Evolutionary conservation across 2,797 vertebrate genomes (phyloP).

Genomic region (Stomatorhinus walkeri): DNA sequence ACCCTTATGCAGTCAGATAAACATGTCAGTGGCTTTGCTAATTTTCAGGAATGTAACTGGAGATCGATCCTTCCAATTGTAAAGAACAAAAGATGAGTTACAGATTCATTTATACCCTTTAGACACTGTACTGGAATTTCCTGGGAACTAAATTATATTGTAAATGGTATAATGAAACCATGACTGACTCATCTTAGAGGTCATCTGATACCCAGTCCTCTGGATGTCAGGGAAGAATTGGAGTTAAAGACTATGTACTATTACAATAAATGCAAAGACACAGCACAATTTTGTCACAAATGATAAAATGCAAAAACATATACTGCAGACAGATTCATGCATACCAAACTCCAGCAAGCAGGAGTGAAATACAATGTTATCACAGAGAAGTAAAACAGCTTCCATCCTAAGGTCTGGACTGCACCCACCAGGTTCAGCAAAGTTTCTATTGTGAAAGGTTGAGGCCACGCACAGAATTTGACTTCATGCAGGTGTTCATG

Average conservation of each 20-base stretch:
- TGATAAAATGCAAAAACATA: neutral
- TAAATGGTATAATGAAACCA: neutral
- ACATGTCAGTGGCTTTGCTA: neutral
- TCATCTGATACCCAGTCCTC: neutral
- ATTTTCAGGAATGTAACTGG: neutral
- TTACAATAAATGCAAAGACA: neutral
- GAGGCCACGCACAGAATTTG: neutral
- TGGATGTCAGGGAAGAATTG: neutral
- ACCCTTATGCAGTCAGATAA: neutral
- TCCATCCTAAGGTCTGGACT: neutral
- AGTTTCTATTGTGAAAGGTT: neutral
- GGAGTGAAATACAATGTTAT: neutral
- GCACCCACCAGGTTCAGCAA: neutral
- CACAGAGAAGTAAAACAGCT: neutral
- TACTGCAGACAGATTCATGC: neutral
- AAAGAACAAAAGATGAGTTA: neutral
- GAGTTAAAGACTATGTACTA: neutral
- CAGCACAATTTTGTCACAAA: neutral
- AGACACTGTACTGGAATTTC: neutral
- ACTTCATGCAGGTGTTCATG: neutral
- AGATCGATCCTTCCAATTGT: neutral
- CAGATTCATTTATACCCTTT: neutral
- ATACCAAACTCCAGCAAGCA: neutral
- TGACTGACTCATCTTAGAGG: neutral
- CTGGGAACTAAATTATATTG: neutral